A percentile compares a stretch with the other conserved stretches of the same genome.
phyloP scores from a whole-genome alignment of 2,888 invertebrate genomes.

The Rapana venosa region DNA sequence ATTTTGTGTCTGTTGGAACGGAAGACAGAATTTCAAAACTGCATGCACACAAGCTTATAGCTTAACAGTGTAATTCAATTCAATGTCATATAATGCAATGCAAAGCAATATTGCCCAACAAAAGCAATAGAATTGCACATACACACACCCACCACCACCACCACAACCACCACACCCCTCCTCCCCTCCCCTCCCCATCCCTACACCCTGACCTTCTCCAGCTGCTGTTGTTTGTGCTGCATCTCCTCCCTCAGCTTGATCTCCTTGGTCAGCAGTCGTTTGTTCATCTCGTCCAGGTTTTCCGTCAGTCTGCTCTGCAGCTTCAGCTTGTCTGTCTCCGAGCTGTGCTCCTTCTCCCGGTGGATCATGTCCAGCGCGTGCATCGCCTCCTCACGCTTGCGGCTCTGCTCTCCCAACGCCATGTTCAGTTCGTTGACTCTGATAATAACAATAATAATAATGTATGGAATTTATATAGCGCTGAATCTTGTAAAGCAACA shows the following conservation, averaged over 20 bases:
- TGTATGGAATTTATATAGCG: no score
- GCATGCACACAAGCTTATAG: no score
- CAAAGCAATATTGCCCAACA: no score
- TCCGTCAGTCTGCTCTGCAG: slow-evolving; percentile 72
- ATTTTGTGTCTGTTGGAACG: no score
- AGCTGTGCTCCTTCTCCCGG: slow-evolving; percentile 73
- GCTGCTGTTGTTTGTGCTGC: slow-evolving; percentile 70
- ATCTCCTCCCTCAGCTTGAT: slow-evolving; percentile 76
- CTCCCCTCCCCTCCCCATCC: slow-evolving; percentile 65
- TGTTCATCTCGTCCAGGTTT: slow-evolving; percentile 75
- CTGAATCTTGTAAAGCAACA: no score
- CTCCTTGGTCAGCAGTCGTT: slow-evolving; percentile 73
- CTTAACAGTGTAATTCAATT: no score
- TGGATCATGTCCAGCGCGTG: slow-evolving; percentile 73
- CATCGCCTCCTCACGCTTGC: slow-evolving; percentile 74
- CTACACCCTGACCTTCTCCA: slow-evolving; percentile 68
- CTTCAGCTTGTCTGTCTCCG: slow-evolving; percentile 71
- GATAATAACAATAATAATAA: not conserved
- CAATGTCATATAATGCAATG: no score
- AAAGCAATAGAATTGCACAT: not conserved
- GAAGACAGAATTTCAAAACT: no score
- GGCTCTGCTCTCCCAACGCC: slow-evolving; percentile 68
- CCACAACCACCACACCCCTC: not conserved
- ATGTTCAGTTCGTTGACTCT: slow-evolving; percentile 66
- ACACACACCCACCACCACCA: not conserved